Percentiles rank a stretch among this genome's conserved stretches.
These are phyloP conservation scores for Notodonta ziczac DNA, from an alignment of 2,888 invertebrate genomes.

Conservation along the genomic window DNA sequence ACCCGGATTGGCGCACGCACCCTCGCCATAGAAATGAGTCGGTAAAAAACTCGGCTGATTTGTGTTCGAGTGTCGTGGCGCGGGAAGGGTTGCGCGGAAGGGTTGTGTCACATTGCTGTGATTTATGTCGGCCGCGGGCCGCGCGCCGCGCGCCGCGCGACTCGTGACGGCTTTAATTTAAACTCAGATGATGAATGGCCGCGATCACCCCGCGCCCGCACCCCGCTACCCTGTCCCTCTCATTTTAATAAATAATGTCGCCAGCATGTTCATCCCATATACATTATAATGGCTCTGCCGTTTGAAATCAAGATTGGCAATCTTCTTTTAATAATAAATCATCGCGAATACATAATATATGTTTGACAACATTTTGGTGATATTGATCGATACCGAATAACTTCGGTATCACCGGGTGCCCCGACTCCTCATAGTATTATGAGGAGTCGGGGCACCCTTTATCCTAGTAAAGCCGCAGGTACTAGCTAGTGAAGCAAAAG, in stretches of 20 bases:
- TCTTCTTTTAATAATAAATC: constrained; percentile 3
- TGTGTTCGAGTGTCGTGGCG: constrained; percentile 27
- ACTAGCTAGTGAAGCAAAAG: no score
- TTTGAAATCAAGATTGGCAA: constrained; percentile 7
- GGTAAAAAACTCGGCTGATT: constrained; percentile 48
- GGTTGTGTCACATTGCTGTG: constrained; percentile 51
- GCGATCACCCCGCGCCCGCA: constrained; percentile 11
- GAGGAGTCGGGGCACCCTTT: no score
- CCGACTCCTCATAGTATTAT: no score
- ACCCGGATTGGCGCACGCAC: constrained; percentile 50
- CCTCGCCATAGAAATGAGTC: constrained; percentile 37
- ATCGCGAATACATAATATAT: not conserved
- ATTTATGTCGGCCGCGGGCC: constrained; percentile 49
- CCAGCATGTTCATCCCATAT: constrained; percentile 16
- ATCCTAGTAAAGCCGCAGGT: no score
- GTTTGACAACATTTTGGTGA: not conserved
- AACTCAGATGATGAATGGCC: constrained; percentile 64
- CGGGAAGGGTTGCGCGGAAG: constrained; percentile 32
- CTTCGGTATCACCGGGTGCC: not conserved
- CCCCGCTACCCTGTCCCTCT: constrained; percentile 13
- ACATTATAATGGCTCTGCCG: constrained; percentile 15
- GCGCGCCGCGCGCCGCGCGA: constrained; percentile 52
- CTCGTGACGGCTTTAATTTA: constrained; percentile 70
- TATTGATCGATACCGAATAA: not conserved
- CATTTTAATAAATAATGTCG: constrained; percentile 16